phyloP scores from a whole-genome alignment of 2,113 vertebrate species.

The Gadus macrocephalus region DNA sequence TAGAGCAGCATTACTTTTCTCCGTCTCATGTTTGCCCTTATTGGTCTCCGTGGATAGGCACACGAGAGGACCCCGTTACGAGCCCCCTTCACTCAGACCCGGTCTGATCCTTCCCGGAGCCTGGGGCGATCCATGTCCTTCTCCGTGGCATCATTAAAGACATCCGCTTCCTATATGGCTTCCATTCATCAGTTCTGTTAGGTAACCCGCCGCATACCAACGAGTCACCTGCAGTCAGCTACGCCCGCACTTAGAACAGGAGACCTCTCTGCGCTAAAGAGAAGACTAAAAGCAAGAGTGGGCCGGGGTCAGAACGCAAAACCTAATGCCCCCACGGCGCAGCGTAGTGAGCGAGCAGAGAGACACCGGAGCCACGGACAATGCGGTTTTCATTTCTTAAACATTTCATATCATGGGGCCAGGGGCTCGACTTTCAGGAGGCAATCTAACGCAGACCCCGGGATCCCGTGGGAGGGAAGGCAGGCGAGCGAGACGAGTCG shows the following conservation, averaged over 20 bases:
- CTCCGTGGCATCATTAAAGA: slow-evolving; percentile 58
- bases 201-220: slow-evolving; percentile 50
- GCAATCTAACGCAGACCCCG: slow-evolving; percentile 49
- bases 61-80: too few species aligned
- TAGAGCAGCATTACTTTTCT: too few species aligned
- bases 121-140: slow-evolving; percentile 52
- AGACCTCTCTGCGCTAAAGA: too few species aligned
- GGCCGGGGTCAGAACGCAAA: too few species aligned
- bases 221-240: slow-evolving; percentile 45
- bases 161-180: slow-evolving; percentile 50
- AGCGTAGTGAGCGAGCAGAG: slow-evolving; percentile 12
- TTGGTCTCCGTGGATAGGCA: too few species aligned
- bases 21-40: too few species aligned
- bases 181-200: slow-evolving; percentile 44
- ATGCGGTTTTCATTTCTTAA: slow-evolving; percentile 33
- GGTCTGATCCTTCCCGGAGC: slow-evolving; percentile 52
- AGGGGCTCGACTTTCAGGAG: slow-evolving; percentile 47
- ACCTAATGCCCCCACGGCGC: too few species aligned
- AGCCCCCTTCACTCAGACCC: not conserved
- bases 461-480: slow-evolving; percentile 48
- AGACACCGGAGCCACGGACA: slow-evolving; percentile 26
- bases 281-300: too few species aligned
- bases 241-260: too few species aligned
- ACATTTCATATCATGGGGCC: slow-evolving; percentile 45
- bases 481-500: slow-evolving; percentile 40